Conservation (phyloP, 2,113 vertebrate genomes). For the Laticauda laticaudata region DNA sequence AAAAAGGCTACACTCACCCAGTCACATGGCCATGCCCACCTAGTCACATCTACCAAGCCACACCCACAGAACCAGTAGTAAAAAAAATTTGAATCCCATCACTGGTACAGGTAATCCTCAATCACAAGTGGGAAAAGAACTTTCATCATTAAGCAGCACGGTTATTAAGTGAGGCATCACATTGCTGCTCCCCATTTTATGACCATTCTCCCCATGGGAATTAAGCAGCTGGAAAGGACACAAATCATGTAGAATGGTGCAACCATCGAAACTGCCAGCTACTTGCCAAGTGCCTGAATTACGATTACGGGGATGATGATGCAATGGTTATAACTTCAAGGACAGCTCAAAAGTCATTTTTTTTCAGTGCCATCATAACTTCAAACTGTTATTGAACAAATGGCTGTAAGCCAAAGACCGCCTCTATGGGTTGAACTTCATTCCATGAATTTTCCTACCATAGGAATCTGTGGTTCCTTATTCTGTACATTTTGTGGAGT, state of each 20-base stretch:
- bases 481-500: background rate
- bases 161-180: background rate
- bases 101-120: background rate
- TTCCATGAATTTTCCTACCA: background rate
- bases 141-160: background rate
- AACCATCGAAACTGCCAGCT: background rate
- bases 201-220: background rate
- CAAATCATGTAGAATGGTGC: background rate
- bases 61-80: no score
- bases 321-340: background rate
- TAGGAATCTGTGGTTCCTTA: background rate
- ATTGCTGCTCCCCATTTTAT: background rate
- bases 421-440: background rate
- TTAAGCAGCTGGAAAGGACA: background rate
- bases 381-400: background rate
- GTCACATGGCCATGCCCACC: no score
- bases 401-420: background rate
- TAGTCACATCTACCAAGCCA: no score
- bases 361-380: background rate
- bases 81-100: no score
- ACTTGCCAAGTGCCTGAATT: background rate
- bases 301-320: background rate
- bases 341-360: background rate
- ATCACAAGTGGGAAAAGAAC: background rate
- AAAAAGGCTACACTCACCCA: no score